Evolutionary conservation across 1,140 invertebrate species (phyloP), one percentile per base, ranked within the genome.

Genomic region (Chymomyza costata): DNA sequence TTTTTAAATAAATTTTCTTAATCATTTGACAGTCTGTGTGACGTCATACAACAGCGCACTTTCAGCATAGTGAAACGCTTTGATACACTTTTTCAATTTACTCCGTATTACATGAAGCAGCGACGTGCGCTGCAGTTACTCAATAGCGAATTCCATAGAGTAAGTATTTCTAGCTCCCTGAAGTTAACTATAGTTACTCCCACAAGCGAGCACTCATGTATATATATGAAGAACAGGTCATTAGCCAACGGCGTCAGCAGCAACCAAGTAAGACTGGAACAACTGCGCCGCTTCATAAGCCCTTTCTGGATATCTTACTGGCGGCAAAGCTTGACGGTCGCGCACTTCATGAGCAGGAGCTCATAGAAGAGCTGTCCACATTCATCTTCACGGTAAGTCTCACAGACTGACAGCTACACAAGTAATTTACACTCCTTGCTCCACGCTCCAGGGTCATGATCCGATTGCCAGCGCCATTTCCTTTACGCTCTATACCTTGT

Each of bases 331-430:
- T 87, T 28, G 87, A 91, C 55, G 83, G 87, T 8, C 87, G 90
- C 35, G 63, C 84, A 1, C 84, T 93, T 10, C 89, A 89, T 1
- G 87, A 91, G 34, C 82, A 87, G n/a, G 92, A 93, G 65, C 91
- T 93, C 32, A 83, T 89, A 46, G 91, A 92, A 68, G 91, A 92
- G 83, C 86, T 91, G 2, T 90, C 92, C 52, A 92, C 91, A 13
- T 93, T 93, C 59, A 92, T 93, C 89, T 92, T 91, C 84, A 88
- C 91, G 84, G 93, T 94, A 81, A 73, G 34, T 30, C 28, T 15
- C n/a, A n/a, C n/a, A n/a, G n/a, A n/a, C n/a, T n/a, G n/a, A n/a
- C n/a, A n/a, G n/a, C n/a, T n/a, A n/a, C n/a, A n/a, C n/a, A n/a
- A n/a, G n/a, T n/a, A 21, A 25, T 19, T n/a, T 11, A 1, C 6